Base-by-base conservation (phyloP, 2,797 vertebrate genomes). In the Presbytis comata region DNA sequence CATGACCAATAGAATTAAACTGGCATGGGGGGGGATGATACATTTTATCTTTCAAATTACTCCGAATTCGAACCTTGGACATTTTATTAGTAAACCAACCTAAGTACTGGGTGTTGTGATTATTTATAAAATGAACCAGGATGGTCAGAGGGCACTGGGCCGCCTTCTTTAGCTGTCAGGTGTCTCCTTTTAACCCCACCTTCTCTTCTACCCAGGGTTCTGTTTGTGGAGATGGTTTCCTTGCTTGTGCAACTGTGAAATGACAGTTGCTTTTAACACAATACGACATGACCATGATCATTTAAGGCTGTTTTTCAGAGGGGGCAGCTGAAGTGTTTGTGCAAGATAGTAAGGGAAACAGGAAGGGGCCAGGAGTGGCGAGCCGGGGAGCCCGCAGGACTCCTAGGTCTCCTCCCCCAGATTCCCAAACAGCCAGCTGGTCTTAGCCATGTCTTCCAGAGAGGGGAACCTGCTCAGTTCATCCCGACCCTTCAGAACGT, bases 401-500 rank as follows among this genome's bases (percentile, higher is more conserved):
- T 55, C 16, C 9, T 5, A 0, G 0, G 14, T 78, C 39, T 5
- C 16, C 11, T 87, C 78, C 16, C 30, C 14, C 44, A 79, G 61
- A 70, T 82, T 93, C 96, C 61, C 9, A 64, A 13, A 5, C 64
- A 41, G 96, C 94, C 96, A 81, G 30, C 44, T 3, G 0, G 82
- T 95, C 87, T 36, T 3, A 1, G 79, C 74, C 7, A 39, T 76
- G 8, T 6, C 22, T 95, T 96, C 95, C 44, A 89, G 93, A 78
- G 75, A 91, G 81, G 97, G 88, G 93, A 89, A 97, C 93, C 89
- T 24, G 24, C 91, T 64, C 81, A 94, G 96, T 94, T 97, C 97
- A 70, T 86, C 97, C 95, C 83, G 76, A 95, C 96, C 97, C 97
- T 97, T 96, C 87, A 94, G 96, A 97, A 95, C 39, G 89, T 92